Percentiles rank a stretch among this genome's conserved stretches.
phyloP scores from a whole-genome alignment of 2,888 invertebrate species.

The Rosalia funebris region DNA sequence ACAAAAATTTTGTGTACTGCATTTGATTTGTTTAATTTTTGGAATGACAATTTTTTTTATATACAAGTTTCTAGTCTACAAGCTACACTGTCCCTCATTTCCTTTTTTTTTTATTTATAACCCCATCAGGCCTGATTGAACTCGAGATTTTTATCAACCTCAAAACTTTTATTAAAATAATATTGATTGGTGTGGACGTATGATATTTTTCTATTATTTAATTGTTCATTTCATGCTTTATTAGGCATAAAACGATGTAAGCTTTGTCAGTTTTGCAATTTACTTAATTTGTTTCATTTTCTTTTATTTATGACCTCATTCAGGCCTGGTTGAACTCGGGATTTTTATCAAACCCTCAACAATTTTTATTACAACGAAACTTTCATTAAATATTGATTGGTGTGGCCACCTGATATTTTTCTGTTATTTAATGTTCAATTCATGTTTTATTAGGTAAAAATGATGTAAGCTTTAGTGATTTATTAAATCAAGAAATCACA shows the following conservation, averaged over 20 bases:
- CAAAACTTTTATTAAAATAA: conserved; percentile 30
- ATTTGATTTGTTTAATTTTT: conserved; percentile 28
- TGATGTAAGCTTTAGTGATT: too few relatives aligned
- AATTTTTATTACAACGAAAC: too few relatives aligned
- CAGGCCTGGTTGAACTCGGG: too few relatives aligned
- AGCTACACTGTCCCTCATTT: conserved; percentile 5
- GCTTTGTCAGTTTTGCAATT: neutral
- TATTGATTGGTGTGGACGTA: conserved; percentile 1
- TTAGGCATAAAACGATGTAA: neutral
- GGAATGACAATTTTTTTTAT: conserved; percentile 22
- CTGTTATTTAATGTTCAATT: too few relatives aligned
- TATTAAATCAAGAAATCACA: too few relatives aligned
- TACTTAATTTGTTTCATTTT: neutral
- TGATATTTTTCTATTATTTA: neutral
- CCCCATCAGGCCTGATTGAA: neutral
- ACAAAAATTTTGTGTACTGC: conserved; percentile 42
- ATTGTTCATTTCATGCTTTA: neutral
- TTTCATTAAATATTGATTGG: too few relatives aligned
- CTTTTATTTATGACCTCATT: too few relatives aligned
- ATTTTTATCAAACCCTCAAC: too few relatives aligned
- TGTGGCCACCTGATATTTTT: too few relatives aligned
- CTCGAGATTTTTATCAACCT: conserved; percentile 5
- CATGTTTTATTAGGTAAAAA: too few relatives aligned
- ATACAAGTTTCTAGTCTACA: conserved; percentile 8
- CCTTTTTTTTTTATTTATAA: conserved; percentile 21